Percentiles rank a stretch among this genome's conserved stretches.
phyloP scores from a whole-genome alignment of 2,113 vertebrate species.

The Forbesichthys papilliferus region DNA sequence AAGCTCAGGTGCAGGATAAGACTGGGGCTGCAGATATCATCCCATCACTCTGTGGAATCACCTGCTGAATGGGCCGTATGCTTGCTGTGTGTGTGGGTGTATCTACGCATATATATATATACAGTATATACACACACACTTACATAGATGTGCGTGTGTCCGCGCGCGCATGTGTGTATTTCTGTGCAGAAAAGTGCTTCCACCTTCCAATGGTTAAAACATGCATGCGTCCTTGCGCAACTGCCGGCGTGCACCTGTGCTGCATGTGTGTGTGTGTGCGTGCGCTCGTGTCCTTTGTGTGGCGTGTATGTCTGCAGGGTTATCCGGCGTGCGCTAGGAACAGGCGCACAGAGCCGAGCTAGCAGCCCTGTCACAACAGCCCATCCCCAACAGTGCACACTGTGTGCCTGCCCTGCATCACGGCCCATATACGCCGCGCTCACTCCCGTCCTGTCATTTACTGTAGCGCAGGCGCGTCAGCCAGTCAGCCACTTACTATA shows the following conservation, averaged over 20 bases:
- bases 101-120: not conserved
- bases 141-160: not conserved
- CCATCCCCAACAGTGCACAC: slow-evolving; percentile 55
- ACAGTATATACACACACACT: not conserved
- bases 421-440: slow-evolving; percentile 55
- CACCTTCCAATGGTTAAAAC: too few species aligned
- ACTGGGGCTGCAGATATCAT: slow-evolving; percentile 20
- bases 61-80: slow-evolving; percentile 19
- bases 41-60: slow-evolving; percentile 49
- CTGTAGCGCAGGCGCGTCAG: slow-evolving; percentile 53
- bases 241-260: not conserved
- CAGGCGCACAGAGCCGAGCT: slow-evolving; percentile 28
- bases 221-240: too few species aligned
- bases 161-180: not conserved
- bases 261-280: slow-evolving; percentile 2
- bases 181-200: too few species aligned
- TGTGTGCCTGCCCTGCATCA: slow-evolving; percentile 35
- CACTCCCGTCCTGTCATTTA: slow-evolving; percentile 68
- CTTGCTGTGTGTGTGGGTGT: not conserved
- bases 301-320: slow-evolving; percentile 7
- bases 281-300: slow-evolving; percentile 3
- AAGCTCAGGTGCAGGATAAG: slow-evolving; percentile 25
- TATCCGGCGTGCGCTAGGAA: slow-evolving; percentile 17
- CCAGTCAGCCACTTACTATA: slow-evolving; percentile 63
- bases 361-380: slow-evolving; percentile 56